phyloP scores from a whole-genome alignment of 2,888 invertebrate species.

The Onchidella celtica region DNA sequence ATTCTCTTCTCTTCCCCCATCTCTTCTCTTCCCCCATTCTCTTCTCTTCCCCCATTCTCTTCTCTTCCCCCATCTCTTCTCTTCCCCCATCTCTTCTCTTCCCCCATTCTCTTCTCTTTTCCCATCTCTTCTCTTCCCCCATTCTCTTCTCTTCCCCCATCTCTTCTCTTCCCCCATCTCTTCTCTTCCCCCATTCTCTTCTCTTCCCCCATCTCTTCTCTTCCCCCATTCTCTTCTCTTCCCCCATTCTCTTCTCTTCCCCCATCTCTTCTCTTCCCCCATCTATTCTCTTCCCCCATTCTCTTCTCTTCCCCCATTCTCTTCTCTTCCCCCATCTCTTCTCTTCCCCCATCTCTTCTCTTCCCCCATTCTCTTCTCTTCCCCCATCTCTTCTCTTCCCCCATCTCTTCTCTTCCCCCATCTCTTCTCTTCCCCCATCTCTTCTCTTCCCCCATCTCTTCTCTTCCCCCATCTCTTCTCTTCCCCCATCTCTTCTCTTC shows the following conservation, averaged over 20 bases:
- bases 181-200: background rate
- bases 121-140: background rate
- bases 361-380: no score
- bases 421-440: background rate
- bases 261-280: background rate
- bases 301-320: background rate
- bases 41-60: background rate
- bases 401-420: background rate
- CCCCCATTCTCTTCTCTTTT: background rate
- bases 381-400: background rate
- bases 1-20: background rate
- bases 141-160: background rate
- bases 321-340: background rate
- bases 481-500: background rate
- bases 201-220: background rate
- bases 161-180: background rate
- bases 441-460: background rate
- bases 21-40: background rate
- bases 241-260: background rate
- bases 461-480: background rate
- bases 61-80: background rate
- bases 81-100: background rate
- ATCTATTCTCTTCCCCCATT: background rate
- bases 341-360: no score
- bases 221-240: background rate